Evolutionary conservation across 2,113 vertebrate genomes (phyloP).

Genomic region (Cyprinodon variegatus): DNA sequence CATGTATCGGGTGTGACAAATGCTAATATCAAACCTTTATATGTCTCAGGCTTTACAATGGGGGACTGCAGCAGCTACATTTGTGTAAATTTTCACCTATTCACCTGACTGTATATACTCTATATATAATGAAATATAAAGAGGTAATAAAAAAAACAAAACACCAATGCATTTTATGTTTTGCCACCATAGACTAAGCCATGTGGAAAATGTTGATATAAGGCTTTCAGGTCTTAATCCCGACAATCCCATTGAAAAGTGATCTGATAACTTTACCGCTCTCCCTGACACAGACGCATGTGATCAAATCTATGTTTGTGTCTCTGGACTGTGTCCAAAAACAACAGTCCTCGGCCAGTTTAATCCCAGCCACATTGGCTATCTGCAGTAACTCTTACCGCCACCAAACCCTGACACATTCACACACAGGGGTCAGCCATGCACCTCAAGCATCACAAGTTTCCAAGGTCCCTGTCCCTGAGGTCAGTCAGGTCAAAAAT

Average conservation of each 20-base stretch:
- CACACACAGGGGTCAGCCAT: slow-evolving; percentile 75
- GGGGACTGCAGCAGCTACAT: too few species aligned
- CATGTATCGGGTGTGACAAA: too few species aligned
- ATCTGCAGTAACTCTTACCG: slow-evolving; percentile 60
- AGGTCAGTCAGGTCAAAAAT: slow-evolving; percentile 80
- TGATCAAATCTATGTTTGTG: slow-evolving; percentile 43
- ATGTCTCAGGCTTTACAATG: too few species aligned
- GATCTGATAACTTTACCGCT: slow-evolving; percentile 43
- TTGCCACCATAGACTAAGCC: background rate
- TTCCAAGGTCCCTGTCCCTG: slow-evolving; percentile 72
- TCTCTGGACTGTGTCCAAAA: slow-evolving; percentile 63
- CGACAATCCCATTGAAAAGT: slow-evolving; percentile 33
- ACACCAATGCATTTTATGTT: background rate
- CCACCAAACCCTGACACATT: slow-evolving; percentile 68
- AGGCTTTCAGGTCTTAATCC: slow-evolving; percentile 29
- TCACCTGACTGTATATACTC: too few species aligned
- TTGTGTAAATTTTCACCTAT: too few species aligned
- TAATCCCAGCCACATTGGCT: slow-evolving; percentile 47
- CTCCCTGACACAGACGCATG: slow-evolving; percentile 47
- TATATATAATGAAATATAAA: background rate
- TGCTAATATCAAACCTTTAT: too few species aligned
- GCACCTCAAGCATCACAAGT: slow-evolving; percentile 76
- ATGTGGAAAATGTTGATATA: background rate
- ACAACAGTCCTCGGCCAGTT: slow-evolving; percentile 55
- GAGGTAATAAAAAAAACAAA: background rate